A percentile compares a stretch with the other conserved stretches of the same genome.
These are phyloP conservation scores for Eupithecia vulgata DNA, from an alignment of 2,888 invertebrate genomes.

Conservation along the genomic window DNA sequence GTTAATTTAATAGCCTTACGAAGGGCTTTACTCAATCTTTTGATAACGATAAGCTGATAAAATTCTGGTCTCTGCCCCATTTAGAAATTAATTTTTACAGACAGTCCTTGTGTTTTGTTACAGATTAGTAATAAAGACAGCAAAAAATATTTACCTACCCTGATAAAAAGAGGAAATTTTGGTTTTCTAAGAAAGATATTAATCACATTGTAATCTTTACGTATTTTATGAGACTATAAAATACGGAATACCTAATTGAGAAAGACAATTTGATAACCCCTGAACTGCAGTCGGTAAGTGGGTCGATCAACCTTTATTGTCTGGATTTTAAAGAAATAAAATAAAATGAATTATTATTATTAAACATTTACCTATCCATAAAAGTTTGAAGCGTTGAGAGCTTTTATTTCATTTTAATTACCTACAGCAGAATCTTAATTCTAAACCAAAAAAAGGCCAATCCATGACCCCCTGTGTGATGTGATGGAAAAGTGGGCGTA, in stretches of 20 bases:
- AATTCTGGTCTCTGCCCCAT: background rate
- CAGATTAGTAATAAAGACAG: background rate
- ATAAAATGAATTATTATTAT: background rate
- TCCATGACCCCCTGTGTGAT: background rate
- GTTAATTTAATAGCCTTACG: slow-evolving; percentile 3
- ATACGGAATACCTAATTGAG: slow-evolving; percentile 1
- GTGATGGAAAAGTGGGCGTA: background rate
- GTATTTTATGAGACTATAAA: background rate
- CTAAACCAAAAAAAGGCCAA: background rate
- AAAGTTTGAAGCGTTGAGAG: background rate
- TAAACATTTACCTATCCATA: no score
- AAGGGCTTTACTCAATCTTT: slow-evolving; percentile 16
- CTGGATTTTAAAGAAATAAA: background rate
- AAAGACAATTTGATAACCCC: background rate
- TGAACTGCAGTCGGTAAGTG: background rate
- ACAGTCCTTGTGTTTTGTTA: slow-evolving; percentile 1
- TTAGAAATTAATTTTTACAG: slow-evolving; percentile 9
- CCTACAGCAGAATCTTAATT: background rate
- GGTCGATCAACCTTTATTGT: background rate
- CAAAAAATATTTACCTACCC: background rate
- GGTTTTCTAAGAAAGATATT: background rate
- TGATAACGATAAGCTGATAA: slow-evolving; percentile 18
- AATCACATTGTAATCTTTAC: background rate
- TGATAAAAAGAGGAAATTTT: background rate
- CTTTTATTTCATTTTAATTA: background rate